Evolutionary conservation across 2,797 vertebrate genomes (phyloP).

Genomic region (Ceryle rudis): DNA sequence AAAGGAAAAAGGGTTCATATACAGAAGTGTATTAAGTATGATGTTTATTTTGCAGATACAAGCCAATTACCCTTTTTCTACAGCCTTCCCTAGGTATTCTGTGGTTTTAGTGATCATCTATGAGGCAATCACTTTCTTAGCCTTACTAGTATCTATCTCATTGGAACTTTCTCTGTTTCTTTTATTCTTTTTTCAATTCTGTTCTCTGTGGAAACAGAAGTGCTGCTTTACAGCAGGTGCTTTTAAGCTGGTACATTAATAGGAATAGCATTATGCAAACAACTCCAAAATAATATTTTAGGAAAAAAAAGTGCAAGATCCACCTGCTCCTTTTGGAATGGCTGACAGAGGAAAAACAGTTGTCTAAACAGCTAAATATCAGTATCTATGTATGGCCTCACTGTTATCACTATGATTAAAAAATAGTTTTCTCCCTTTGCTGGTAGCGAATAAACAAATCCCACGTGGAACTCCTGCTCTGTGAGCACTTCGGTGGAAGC

Average conservation of each 20-base stretch:
- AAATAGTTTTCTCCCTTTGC: neutral
- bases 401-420: neutral
- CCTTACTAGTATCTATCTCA: neutral
- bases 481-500: neutral
- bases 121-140: neutral
- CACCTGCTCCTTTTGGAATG: neutral
- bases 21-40: neutral
- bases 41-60: neutral
- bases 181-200: neutral
- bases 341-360: neutral
- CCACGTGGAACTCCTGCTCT: neutral
- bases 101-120: neutral
- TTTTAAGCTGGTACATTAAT: neutral
- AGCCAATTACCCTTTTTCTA: neutral
- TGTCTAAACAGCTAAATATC: neutral
- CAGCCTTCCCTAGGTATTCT: neutral
- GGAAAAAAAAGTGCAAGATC: neutral
- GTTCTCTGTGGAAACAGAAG: neutral
- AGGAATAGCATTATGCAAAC: neutral
- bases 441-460: neutral
- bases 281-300: neutral
- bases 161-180: neutral
- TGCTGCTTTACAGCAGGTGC: neutral
- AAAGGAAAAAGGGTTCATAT: neutral
- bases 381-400: neutral